Base-by-base conservation (phyloP, 2,113 vertebrate genomes). In the Colistium nudipinnis region DNA sequence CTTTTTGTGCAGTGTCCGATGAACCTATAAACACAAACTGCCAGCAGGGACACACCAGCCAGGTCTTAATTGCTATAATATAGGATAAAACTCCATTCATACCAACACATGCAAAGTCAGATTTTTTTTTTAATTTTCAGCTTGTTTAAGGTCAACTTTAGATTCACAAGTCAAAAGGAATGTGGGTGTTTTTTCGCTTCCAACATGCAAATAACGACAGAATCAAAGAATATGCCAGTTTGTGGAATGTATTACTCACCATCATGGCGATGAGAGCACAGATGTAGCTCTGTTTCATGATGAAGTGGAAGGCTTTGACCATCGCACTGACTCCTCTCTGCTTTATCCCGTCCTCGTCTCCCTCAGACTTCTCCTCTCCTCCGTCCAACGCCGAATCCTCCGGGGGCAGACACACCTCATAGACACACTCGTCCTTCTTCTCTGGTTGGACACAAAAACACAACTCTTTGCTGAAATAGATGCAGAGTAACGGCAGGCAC, bases 281-380 rank as follows among this genome's bases (percentile, higher is more conserved):
- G 77, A 99, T 96, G 78, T 99, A 99, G 84, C 98, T 99, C 82
- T 99, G 98, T 61, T 98, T 98, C 98, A 99, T 98, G 76, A 99
- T 90, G 83, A 99, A 99, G 20, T 95, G 93, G 82, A 98, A 97
- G 70, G 95, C 93, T 24, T 95, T 94, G 33, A 96, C 94, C 83
- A 97, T 89, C 7, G 94, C 93, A 0, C 95, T 80, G 4, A 95
- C 88, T 75, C 93, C 95, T 41, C 88, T 82, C 1, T 92, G 93
- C 86, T 91, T 89, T 0, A 92, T 88, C 4, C 89, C 90, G 3
- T 91, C 93, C 76, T 94, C 94, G 24, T 88, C 91, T 1, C 81
- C 87, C 36, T 83, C 86, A 19, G 93, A 82, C 12, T 94, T 93
- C 84, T 92, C 90, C 4, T 91, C 93, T 7, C 88, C 90, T 12